A percentile compares a stretch with the other conserved stretches of the same genome.
Evolutionary conservation across 2,797 vertebrate species (phyloP).

Genomic region (Dromococcyx pavoninus): DNA sequence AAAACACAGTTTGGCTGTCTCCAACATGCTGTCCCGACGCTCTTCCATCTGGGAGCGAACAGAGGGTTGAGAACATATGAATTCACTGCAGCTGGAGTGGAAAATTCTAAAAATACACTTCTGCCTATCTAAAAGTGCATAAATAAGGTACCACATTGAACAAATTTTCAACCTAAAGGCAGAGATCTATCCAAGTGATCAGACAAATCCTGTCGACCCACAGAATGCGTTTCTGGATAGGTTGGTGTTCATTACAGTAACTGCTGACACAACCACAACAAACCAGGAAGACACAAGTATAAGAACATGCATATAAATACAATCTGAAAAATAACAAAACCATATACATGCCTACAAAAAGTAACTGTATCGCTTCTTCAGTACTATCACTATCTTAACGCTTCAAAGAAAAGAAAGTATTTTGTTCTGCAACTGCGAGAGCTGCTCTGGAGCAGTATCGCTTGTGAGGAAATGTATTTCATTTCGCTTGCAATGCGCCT

Average conservation of each 20-base stretch:
- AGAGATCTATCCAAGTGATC: neutral
- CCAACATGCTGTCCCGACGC: slow-evolving; percentile 91
- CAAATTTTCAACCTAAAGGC: neutral
- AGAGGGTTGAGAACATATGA: neutral
- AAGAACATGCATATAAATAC: neutral
- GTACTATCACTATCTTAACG: neutral
- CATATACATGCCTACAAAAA: neutral
- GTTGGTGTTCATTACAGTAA: neutral
- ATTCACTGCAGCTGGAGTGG: neutral
- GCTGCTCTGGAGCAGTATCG: neutral
- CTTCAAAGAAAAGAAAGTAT: neutral
- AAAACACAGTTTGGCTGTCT: slow-evolving; percentile 91
- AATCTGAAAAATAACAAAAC: neutral
- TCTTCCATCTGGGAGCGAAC: slow-evolving; percentile 85
- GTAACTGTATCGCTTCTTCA: neutral
- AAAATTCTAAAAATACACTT: neutral
- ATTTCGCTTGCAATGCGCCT: neutral
- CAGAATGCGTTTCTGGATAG: neutral
- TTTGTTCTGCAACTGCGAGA: neutral
- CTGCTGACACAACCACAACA: neutral
- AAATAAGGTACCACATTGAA: neutral
- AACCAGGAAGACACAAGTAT: neutral
- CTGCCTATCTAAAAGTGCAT: neutral
- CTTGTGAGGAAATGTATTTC: neutral
- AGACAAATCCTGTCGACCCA: neutral